Evolutionary conservation across 2,888 invertebrate species (phyloP), one percentile per base, ranked within the genome.

Genomic region (Epicampocera succincta): DNA sequence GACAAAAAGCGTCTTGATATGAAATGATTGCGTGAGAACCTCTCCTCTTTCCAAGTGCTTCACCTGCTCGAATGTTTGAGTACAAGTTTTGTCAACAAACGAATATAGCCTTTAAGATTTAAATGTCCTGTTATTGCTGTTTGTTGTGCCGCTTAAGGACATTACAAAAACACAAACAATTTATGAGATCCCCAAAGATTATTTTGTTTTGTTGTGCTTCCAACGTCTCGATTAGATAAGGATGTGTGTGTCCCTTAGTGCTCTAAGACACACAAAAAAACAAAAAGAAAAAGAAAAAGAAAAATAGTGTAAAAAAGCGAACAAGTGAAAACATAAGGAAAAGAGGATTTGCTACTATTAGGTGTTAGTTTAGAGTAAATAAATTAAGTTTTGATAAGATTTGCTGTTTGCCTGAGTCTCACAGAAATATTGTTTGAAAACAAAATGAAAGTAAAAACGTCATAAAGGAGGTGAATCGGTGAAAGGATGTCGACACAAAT

Each of bases 341-440:
- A 71, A 74, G 78, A 78, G 77, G 78, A 78, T 78, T 78, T 78
- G 9, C 54, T 74, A 78, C 82, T 74, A 82, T 78, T 78, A 82
- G 78, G 78, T 82, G 82, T 78, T 82, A 73, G 82, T 78, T 82
- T 82, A 74, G 74, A 82, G 78, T 78, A 82, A 82, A 82, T 82
- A 82, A 82, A 82, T 82, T 78, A 82, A 82, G 74, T 82, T 82
- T 82, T 78, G 74, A 78, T 78, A 74, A 78, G 74, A 82, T 82
- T 78, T 82, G 78, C 60, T 77, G 73, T 82, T 71, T 78, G 17
- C 78, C 69, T 71, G 69, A 69, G 74, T 82, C 50, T 73, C 73
- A 73, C 66, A 44, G 68, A 73, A 33, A 68, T 38, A 58, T 46
- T 40, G 33, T 44, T 48, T 54, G 38, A 13, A 54, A 44, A 9